phyloP scores from a whole-genome alignment of 2,797 vertebrate genomes.

The Pangasius macronema region DNA sequence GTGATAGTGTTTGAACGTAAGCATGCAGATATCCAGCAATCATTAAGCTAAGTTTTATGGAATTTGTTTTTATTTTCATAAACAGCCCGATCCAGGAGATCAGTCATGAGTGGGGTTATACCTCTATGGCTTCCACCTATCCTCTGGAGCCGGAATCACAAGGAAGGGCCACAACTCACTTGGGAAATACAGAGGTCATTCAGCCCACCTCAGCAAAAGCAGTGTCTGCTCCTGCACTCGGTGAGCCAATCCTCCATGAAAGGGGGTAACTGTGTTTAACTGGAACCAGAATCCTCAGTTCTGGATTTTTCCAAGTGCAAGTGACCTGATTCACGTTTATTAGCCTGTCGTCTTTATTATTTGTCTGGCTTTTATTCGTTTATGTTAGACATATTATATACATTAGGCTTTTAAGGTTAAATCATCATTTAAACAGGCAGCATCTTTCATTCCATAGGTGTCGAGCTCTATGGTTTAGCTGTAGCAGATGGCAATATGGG shows the following conservation, averaged over 20 bases:
- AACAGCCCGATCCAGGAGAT: slow-evolving; percentile 85
- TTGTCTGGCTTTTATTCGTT: not conserved
- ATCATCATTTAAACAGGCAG: not conserved
- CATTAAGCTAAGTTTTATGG: not conserved
- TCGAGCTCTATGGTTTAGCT: not conserved
- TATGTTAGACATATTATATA: not conserved
- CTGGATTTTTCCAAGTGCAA: not conserved
- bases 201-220: slow-evolving; percentile 59
- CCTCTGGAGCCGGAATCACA: slow-evolving; percentile 66
- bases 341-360: not conserved
- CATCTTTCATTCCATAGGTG: not conserved
- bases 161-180: slow-evolving; percentile 65
- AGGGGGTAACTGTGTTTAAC: not conserved
- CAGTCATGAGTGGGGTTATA: slow-evolving; percentile 74
- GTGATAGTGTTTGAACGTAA: not conserved
- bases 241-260: slow-evolving; percentile 32
- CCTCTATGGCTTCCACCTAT: slow-evolving; percentile 65
- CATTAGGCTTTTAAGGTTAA: not conserved
- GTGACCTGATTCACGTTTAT: not conserved
- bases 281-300: not conserved
- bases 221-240: not conserved
- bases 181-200: slow-evolving; percentile 31
- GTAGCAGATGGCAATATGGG: not conserved
- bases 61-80: slow-evolving; percentile 27
- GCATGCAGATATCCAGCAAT: not conserved